Evolutionary conservation across 2,888 invertebrate genomes (phyloP), one percentile per base, ranked within the genome.

Genomic region (Gerosis bhagava): DNA sequence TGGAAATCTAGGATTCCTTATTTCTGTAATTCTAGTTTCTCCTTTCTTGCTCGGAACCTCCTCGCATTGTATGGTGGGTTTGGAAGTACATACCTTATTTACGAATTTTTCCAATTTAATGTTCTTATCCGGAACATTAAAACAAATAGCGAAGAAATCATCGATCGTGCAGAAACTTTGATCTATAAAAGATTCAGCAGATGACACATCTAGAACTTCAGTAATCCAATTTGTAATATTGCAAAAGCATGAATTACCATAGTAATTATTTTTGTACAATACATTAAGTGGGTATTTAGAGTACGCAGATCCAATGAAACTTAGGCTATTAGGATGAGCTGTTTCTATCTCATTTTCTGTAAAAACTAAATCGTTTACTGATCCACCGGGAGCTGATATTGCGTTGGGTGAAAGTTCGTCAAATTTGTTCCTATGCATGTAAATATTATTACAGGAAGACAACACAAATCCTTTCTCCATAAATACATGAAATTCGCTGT

Each of bases 341-440:
- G 71, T 73, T 62, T 84, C 83, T 5, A 88, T 77, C 67, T 86
- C 84, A 50, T 88, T 88, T 45, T 78, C 78, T 4, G 84, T 77
- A 35, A 90, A 89, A 35, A 84, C 75, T 19, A 93, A 72, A 50
- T 91, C 90, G 67, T 94, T 93, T n/a, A 90, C 90, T 63, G 63
- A 87, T 63, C 59, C 81, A 60, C 71, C 82, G 12, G 77, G 79
- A 5, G 86, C 84, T 1, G 78, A 74, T 56, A 93, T 91, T 5
- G 92, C 91, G 50, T 91, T 79, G 1, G 81, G 58, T 16, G 90
- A 89, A 13, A 94, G 70, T 28, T 82, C 79, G 37, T 90, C 87
- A 66, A 95, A 94, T 6, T 91, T 89, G 67, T 94, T 95, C 60
- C 91, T 83, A 56, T 92, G 91, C 60, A 95, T 90, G 34, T 77